phyloP scores from a whole-genome alignment of 92 coral and sea anemone genomes.

The Parazoanthus swiftii region DNA sequence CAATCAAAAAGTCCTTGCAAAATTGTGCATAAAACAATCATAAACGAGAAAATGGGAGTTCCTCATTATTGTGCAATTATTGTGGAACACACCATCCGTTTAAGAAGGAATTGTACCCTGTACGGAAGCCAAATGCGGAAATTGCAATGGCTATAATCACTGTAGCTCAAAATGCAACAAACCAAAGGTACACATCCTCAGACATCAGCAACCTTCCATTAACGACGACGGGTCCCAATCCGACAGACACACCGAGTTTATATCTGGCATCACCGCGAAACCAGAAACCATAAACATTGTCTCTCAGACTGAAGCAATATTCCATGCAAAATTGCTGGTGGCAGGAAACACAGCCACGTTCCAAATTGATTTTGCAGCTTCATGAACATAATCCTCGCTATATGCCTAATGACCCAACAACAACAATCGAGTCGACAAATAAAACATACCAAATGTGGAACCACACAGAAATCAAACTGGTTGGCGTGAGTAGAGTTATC shows the following conservation, averaged over 20 bases:
- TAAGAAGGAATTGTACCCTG: slow-evolving; percentile 20
- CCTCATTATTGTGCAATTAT: no score
- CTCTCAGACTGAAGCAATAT: not conserved
- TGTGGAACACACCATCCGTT: no score
- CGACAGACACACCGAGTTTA: slow-evolving; percentile 38
- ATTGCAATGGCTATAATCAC: slow-evolving; percentile 50
- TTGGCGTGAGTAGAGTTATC: slow-evolving; percentile 36
- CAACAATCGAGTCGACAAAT: slow-evolving; percentile 29
- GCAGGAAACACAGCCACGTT: slow-evolving; percentile 28
- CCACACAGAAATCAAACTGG: slow-evolving; percentile 42
- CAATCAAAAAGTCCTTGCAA: no score
- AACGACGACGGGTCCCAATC: slow-evolving; percentile 11
- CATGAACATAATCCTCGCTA: not conserved
- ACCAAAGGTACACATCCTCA: slow-evolving; percentile 15
- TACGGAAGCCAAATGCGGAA: slow-evolving; percentile 36
- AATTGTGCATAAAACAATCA: no score
- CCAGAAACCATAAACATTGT: not conserved
- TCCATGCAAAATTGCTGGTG: slow-evolving; percentile 42
- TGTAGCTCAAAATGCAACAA: slow-evolving; percentile 29
- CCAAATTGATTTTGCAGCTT: slow-evolving; percentile 55
- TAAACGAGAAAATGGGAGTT: no score
- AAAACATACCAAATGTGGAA: slow-evolving; percentile 56
- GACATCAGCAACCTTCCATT: not conserved
- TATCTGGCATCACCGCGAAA: slow-evolving; percentile 24
- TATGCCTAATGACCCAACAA: no score